Evolutionary conservation across 2,797 vertebrate species (phyloP), one percentile per base, ranked within the genome.

Genomic region (Botia almorhae): DNA sequence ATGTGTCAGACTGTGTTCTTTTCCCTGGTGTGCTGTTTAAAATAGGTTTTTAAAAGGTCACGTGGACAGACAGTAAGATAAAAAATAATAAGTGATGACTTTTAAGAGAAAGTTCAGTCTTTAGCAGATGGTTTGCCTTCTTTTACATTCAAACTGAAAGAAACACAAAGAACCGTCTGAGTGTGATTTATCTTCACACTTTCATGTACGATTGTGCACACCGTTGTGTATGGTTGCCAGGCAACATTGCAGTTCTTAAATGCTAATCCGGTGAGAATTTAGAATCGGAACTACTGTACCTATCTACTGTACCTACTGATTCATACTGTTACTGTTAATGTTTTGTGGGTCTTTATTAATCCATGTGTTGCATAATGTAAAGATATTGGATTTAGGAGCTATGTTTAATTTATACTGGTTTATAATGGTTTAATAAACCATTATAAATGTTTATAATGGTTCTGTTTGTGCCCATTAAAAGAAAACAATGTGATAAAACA

Each of bases 31-130:
- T 23, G 13, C 43, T 65, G 14, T 8, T 79, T 19, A n/a, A 71
- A 78, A 63, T 36, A 39, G 43, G 26, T 39, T 53, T 70, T 10
- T 2, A 36, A 29, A 36, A 70, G 39, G 51, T 7, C 11, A 0
- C n/a, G 56, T 80, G 60, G 68, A 64, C 26, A 39, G 68, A 51
- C 10, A 26, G 46, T 50, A 61, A 64, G 68, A 21, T 68, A 39
- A 8, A 26, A 50, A 74, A 43, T 14, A 39, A 29, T 58, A 60
- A 51, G 19, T 46, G 51, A 17, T 48, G 39, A 23, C 67, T 69
- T 78, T 39, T 21, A 50, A 33, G 17, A 58, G 64, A 69, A 17
- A n/a, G 16, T n/a, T 68, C 4, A 0, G 51, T 67, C 17, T 67
- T 76, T 12, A 26, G 65, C 74, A 39, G 50, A 65, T 58, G 55